These are phyloP conservation scores for Pterobdella sp. DNA, from an alignment of 2,888 invertebrate genomes.

Conservation along the genomic window DNA sequence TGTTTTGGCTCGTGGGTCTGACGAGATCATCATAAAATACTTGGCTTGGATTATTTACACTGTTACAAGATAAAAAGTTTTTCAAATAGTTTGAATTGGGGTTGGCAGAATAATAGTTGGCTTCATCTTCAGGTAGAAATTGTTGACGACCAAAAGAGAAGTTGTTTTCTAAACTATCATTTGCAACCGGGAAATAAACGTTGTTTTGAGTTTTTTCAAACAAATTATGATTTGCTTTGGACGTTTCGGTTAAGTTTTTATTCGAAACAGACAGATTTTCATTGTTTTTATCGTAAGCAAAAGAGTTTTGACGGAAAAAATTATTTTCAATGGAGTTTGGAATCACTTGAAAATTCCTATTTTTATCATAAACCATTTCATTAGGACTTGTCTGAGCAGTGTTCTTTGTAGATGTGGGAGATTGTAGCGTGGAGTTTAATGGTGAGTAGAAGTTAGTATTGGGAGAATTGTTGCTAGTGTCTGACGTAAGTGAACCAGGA, in stretches of 20 bases:
- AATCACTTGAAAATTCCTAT: not conserved
- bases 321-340: not conserved
- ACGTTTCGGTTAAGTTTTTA: not conserved
- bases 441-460: constrained; percentile 23
- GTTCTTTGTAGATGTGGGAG: constrained; percentile 1
- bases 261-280: not conserved
- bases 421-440: constrained; percentile 19
- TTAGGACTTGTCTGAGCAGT: not conserved
- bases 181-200: too few relatives aligned
- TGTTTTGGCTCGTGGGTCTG: not conserved
- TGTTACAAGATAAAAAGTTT: too few relatives aligned
- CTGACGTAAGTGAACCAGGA: constrained; percentile 6
- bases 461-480: constrained; percentile 4
- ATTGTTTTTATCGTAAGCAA: not conserved
- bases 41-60: too few relatives aligned
- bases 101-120: too few relatives aligned
- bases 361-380: not conserved
- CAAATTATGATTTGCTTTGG: too few relatives aligned
- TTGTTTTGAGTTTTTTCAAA: too few relatives aligned
- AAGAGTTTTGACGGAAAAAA: not conserved
- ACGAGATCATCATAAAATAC: too few relatives aligned
- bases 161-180: too few relatives aligned
- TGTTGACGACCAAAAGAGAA: too few relatives aligned
- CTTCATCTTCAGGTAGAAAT: too few relatives aligned
- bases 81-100: too few relatives aligned